Conservation (phyloP, 2,888 invertebrate species). For the Halocaridina rubra region DNA sequence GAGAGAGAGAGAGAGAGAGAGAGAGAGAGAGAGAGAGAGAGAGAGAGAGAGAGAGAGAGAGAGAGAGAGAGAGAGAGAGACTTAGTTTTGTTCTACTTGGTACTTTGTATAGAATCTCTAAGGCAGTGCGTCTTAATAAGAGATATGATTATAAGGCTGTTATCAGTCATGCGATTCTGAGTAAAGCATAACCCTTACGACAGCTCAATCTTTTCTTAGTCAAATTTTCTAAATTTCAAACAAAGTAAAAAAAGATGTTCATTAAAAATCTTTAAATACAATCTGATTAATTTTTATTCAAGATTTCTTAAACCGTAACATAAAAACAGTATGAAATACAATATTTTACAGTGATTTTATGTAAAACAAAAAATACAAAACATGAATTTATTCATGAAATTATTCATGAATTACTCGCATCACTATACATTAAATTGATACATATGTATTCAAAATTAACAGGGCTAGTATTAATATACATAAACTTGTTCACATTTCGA, state of each 20-base stretch:
- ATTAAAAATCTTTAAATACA: not conserved
- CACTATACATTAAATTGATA: not conserved
- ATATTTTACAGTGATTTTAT: too few species aligned
- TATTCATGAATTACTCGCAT: not conserved
- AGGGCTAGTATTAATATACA: not conserved
- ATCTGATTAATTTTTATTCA: not conserved
- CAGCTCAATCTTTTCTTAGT: too few species aligned
- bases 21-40: constrained; percentile 22
- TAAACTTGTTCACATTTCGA: not conserved
- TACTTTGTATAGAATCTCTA: not conserved
- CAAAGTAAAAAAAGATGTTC: not conserved
- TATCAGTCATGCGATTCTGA: not conserved
- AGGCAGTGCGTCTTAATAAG: not conserved
- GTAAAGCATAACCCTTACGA: not conserved
- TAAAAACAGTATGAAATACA: too few species aligned
- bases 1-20: not conserved
- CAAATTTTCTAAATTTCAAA: too few species aligned
- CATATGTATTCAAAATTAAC: not conserved
- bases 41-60: constrained; percentile 18
- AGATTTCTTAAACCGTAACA: too few species aligned
- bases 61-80: not conserved
- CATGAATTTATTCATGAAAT: not conserved
- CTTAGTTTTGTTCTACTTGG: not conserved
- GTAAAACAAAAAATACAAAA: not conserved
- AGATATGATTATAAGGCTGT: not conserved